Evolutionary conservation across 2,888 invertebrate species (phyloP).

Genomic region (Leptura quadrifasciata): DNA sequence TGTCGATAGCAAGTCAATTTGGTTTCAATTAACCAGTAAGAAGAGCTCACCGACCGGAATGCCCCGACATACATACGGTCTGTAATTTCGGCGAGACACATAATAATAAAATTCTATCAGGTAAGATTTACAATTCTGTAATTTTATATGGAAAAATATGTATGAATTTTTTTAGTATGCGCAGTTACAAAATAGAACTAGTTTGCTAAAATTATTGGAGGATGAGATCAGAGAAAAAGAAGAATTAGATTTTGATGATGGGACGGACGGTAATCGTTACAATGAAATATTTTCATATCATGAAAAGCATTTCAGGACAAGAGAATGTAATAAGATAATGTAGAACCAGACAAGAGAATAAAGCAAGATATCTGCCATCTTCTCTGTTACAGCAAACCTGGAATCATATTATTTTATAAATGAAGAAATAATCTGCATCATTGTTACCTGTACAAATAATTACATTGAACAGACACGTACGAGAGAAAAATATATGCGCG

Average conservation of each 20-base stretch:
- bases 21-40: no score
- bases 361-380: slow-evolving; percentile 14
- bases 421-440: slow-evolving; percentile 57
- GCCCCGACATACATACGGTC: no score
- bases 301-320: slow-evolving; percentile 2
- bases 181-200: no score
- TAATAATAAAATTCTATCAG: no score
- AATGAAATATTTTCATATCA: neutral
- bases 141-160: no score
- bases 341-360: neutral
- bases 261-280: neutral
- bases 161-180: neutral
- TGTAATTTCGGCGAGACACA: no score
- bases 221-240: neutral
- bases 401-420: slow-evolving; percentile 50
- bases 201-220: neutral
- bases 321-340: no score
- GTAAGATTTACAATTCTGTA: no score
- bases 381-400: slow-evolving; percentile 9
- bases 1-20: no score
- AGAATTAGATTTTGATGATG: neutral
- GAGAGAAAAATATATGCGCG: slow-evolving; percentile 21
- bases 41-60: no score
- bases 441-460: slow-evolving; percentile 59
- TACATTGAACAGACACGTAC: slow-evolving; percentile 49